Conservation (phyloP, 2,888 invertebrate species). For the Pachycephus smyrnensis region DNA sequence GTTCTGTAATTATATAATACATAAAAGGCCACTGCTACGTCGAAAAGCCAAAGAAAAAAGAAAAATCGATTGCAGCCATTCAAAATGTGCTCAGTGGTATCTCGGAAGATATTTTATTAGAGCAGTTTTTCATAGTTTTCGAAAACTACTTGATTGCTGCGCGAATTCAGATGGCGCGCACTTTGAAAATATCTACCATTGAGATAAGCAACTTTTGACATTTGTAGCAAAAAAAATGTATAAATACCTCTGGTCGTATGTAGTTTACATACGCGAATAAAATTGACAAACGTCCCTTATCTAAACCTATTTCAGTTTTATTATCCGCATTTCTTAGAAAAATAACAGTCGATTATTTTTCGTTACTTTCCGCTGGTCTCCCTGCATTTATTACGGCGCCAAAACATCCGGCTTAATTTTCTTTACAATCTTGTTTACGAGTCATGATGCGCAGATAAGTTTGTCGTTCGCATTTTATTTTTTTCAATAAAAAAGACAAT, state of each 20-base stretch:
- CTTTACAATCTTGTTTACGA: background rate
- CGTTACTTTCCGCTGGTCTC: no score
- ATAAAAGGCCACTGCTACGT: no score
- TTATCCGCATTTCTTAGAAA: no score
- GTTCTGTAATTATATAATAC: background rate
- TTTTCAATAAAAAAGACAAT: no score
- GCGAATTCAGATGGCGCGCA: background rate
- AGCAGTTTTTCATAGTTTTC: background rate
- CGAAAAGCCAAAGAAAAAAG: background rate
- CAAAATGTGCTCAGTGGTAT: background rate
- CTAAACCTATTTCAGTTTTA: no score
- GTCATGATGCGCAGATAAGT: background rate
- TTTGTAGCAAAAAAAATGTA: background rate
- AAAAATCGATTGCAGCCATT: background rate
- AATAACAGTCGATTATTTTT: no score
- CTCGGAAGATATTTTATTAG: background rate
- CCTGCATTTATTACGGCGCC: background rate
- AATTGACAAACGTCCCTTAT: no score
- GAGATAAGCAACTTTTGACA: no score
- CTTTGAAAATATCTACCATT: background rate
- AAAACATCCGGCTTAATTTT: background rate
- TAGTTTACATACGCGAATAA: background rate
- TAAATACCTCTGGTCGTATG: background rate
- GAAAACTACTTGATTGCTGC: background rate
- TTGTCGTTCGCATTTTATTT: background rate